phyloP scores from a whole-genome alignment of 2,797 vertebrate species.

The Acropternis orthonyx region DNA sequence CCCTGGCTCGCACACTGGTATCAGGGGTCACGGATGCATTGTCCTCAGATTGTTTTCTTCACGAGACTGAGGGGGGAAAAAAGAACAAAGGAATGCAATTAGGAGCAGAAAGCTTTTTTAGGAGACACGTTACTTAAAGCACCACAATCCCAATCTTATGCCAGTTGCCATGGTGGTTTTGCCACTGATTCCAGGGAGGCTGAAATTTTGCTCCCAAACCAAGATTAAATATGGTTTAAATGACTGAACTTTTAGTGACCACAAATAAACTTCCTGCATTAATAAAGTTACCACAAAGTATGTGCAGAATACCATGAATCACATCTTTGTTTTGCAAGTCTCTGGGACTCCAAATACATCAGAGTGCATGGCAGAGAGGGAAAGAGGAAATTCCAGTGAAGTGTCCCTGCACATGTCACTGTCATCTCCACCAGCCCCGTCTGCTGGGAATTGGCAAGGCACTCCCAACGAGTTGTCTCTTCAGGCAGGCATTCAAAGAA shows the following conservation, averaged over 20 bases:
- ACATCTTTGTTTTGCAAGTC: neutral
- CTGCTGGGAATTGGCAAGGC: neutral
- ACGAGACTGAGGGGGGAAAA: neutral
- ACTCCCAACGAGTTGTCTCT: neutral
- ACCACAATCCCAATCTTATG: neutral
- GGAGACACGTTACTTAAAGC: neutral
- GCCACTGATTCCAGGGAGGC: neutral
- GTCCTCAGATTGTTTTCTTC: conserved; percentile 32
- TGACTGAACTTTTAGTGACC: neutral
- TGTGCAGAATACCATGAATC: neutral
- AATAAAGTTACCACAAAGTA: conserved; percentile 12
- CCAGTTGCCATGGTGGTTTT: neutral
- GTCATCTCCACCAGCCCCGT: neutral
- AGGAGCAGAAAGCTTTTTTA: neutral
- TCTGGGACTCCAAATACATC: neutral
- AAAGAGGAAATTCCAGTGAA: neutral
- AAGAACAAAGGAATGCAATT: conserved; percentile 16
- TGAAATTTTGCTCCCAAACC: neutral
- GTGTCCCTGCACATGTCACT: neutral
- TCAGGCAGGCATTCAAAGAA: conserved; percentile 1
- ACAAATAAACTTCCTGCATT: neutral
- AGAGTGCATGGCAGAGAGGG: neutral
- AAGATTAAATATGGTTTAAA: neutral
- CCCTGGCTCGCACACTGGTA: neutral
- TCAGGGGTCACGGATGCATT: conserved; percentile 33